Evolutionary conservation across 2,113 vertebrate species (phyloP).

Genomic region (Rhegmatorhina hoffmannsi): DNA sequence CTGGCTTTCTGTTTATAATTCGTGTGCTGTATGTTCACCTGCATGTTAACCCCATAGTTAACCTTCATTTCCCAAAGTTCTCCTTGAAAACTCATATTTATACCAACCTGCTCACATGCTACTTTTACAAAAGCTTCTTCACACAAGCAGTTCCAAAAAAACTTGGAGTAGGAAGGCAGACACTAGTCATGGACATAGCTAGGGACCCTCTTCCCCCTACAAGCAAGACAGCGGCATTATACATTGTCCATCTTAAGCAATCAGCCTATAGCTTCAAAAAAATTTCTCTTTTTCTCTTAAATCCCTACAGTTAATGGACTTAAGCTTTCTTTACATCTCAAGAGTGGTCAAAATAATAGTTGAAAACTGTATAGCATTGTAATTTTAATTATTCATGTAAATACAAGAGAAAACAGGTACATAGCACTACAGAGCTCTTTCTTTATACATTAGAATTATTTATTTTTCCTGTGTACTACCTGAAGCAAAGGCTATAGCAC

Average conservation of each 20-base stretch:
- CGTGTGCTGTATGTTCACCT: not conserved
- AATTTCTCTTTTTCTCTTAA: not conserved
- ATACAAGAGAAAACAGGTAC: not conserved
- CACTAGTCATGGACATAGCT: not conserved
- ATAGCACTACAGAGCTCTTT: not conserved
- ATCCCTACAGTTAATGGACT: not conserved
- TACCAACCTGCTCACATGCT: not conserved
- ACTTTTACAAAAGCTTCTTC: not conserved
- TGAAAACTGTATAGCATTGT: not conserved
- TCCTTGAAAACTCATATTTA: not conserved
- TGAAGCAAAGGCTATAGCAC: not conserved
- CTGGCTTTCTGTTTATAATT: not conserved
- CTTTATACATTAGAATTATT: not conserved
- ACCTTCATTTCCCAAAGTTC: not conserved
- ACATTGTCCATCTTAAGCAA: not conserved
- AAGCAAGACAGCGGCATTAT: not conserved
- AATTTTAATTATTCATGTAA: not conserved
- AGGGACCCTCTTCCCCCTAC: not conserved
- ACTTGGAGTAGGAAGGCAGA: not conserved
- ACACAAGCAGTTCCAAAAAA: not conserved
- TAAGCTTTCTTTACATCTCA: not conserved
- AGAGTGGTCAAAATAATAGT: not conserved
- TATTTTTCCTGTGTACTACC: not conserved
- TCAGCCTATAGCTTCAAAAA: not conserved
- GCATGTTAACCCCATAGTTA: not conserved